Evolutionary conservation across 2,113 vertebrate species (phyloP).

Genomic region (Nothoprocta pentlandii): DNA sequence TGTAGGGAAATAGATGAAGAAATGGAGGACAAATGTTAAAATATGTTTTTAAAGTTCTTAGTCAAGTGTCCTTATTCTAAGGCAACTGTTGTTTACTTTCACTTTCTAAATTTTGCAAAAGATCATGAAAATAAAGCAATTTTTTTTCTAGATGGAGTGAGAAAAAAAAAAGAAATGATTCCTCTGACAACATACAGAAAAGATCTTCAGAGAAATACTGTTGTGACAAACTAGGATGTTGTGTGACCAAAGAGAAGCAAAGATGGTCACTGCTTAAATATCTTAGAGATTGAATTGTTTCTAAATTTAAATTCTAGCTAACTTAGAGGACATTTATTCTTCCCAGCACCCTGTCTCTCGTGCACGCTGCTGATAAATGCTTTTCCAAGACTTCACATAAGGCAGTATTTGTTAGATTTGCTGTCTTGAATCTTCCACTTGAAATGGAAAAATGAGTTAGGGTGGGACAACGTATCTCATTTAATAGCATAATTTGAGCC

Average conservation of each 20-base stretch:
- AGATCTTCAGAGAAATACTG: background rate
- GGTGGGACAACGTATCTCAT: background rate
- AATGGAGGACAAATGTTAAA: background rate
- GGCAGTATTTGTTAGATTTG: background rate
- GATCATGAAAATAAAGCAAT: background rate
- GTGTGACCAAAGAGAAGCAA: background rate
- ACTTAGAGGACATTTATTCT: background rate
- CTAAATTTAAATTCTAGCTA: background rate
- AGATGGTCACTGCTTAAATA: background rate
- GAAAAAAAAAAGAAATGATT: background rate
- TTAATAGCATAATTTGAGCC: constrained; percentile 2
- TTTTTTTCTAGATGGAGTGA: accelerated
- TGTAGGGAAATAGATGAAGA: background rate
- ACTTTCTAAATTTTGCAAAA: background rate
- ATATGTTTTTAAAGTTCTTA: background rate
- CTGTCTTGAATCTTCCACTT: background rate
- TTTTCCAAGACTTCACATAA: background rate
- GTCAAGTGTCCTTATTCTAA: background rate
- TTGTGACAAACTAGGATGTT: background rate
- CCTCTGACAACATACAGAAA: background rate
- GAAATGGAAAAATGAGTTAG: background rate
- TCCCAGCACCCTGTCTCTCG: background rate
- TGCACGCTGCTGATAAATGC: accelerated
- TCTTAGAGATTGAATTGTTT: background rate
- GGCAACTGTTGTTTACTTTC: background rate